Percentiles rank a stretch among this genome's conserved stretches.
Conservation (phyloP, 2,113 vertebrate species). For the Phocoena sinus region DNA sequence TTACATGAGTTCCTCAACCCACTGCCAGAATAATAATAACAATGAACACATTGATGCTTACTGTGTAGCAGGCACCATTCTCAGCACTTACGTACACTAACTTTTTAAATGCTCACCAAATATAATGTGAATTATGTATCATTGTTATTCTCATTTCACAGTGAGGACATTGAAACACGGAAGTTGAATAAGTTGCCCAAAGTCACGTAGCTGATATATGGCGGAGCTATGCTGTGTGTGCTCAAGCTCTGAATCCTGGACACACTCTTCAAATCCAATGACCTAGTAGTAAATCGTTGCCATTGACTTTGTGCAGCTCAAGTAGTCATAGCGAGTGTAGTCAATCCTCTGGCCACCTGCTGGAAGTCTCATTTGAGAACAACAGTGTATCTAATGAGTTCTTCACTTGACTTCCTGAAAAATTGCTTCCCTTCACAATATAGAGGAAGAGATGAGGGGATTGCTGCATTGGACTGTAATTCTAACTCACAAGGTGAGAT, state of each 20-base stretch:
- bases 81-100: not conserved
- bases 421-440: not conserved
- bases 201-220: rapidly evolving
- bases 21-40: not conserved
- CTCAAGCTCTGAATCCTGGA: not conserved
- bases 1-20: not conserved
- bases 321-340: not conserved
- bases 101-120: not conserved
- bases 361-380: not conserved
- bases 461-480: not conserved
- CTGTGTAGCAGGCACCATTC: not conserved
- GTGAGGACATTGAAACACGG: not conserved
- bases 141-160: not conserved
- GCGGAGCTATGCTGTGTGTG: not conserved
- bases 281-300: not conserved
- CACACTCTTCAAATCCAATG: not conserved
- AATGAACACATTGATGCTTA: not conserved
- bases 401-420: not conserved
- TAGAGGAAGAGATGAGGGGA: not conserved
- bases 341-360: not conserved
- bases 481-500: not conserved
- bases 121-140: not conserved
- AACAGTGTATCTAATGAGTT: not conserved
- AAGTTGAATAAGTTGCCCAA: not conserved
- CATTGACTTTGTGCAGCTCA: not conserved